Percentiles rank a stretch among this genome's conserved stretches.
These are phyloP conservation scores for Hirtodrosophila histrioides DNA, from an alignment of 2,888 invertebrate genomes.

Conservation along the genomic window DNA sequence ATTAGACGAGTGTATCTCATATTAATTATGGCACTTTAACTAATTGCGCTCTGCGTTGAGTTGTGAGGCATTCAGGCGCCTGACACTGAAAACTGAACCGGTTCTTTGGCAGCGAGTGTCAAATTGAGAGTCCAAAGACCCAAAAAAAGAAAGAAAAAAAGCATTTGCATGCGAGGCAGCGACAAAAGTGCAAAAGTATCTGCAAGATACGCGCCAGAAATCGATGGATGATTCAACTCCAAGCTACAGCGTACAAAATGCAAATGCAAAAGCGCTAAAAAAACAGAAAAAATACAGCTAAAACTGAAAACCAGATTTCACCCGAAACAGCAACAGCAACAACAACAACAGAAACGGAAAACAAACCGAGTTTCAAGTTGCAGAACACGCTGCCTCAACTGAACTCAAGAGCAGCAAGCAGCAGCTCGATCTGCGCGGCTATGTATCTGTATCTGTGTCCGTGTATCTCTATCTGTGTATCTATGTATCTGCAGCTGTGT, in stretches of 20 bases:
- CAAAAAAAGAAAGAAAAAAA: conserved; percentile 35
- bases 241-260: conserved; percentile 44
- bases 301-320: conserved; percentile 69
- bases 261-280: conserved; percentile 55
- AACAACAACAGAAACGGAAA: conserved; percentile 47
- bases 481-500: conserved; percentile 11
- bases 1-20: conserved; percentile 58
- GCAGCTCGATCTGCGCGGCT: background rate
- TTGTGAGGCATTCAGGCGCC: conserved; percentile 1
- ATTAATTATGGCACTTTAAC: conserved; percentile 64
- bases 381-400: conserved; percentile 46
- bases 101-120: conserved; percentile 35
- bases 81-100: conserved; percentile 65
- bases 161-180: conserved; percentile 45
- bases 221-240: conserved; percentile 74
- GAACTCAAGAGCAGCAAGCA: background rate
- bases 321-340: conserved; percentile 39
- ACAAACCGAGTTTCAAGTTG: conserved; percentile 73
- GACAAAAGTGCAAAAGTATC: conserved; percentile 41
- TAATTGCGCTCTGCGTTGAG: conserved; percentile 40
- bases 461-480: too few species aligned
- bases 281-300: conserved; percentile 22
- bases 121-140: conserved; percentile 61
- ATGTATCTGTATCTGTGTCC: background rate
- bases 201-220: conserved; percentile 60